Evolutionary conservation across 2,797 vertebrate genomes (phyloP).

Genomic region (Podargus strigoides): DNA sequence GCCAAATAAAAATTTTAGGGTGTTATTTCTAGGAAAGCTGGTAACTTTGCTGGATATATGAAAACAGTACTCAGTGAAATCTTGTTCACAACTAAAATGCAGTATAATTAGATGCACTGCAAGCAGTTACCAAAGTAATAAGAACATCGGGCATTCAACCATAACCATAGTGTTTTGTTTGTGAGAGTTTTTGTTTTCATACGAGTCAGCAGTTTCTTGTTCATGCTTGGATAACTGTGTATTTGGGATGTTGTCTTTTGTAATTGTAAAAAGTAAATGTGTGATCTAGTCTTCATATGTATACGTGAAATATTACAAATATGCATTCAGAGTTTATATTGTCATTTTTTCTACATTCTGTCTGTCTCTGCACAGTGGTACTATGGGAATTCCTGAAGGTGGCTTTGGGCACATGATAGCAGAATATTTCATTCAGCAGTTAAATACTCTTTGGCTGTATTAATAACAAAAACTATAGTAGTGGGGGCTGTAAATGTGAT

Average conservation of each 20-base stretch:
- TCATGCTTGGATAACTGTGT: slow-evolving; percentile 16
- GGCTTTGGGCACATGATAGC: neutral
- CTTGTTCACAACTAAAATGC: neutral
- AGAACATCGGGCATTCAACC: slow-evolving; percentile 11
- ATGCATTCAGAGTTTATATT: neutral
- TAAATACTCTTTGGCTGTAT: neutral
- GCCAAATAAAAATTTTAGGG: neutral
- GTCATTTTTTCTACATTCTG: neutral
- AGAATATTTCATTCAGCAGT: neutral
- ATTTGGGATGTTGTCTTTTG: slow-evolving; percentile 22
- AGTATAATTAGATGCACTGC: slow-evolving; percentile 20
- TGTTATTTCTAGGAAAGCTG: neutral
- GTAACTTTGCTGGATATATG: neutral
- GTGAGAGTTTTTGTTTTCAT: slow-evolving; percentile 29
- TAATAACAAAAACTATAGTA: neutral
- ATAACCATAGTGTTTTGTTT: slow-evolving; percentile 37
- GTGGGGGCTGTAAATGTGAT: neutral
- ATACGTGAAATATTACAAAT: neutral
- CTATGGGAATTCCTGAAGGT: slow-evolving; percentile 34
- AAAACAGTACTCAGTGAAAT: neutral
- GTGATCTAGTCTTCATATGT: neutral
- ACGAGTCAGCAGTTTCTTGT: slow-evolving; percentile 29
- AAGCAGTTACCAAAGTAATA: slow-evolving; percentile 31
- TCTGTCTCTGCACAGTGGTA: neutral
- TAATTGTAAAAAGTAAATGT: neutral